These are phyloP conservation scores for Tortrix viridana DNA, from an alignment of 2,888 invertebrate genomes.

Conservation along the genomic window DNA sequence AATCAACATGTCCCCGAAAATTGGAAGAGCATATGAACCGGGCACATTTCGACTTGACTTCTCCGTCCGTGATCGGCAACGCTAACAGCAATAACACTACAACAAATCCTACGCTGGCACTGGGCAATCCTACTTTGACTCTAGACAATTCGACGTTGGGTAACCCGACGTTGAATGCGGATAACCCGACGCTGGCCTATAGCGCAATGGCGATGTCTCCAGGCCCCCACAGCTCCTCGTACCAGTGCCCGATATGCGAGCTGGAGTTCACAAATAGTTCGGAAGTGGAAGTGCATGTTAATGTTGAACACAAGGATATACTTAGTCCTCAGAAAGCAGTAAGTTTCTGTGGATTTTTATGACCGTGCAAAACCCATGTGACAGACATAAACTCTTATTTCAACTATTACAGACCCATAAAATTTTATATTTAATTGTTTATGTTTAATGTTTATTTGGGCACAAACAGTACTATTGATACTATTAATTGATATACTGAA, in stretches of 20 bases:
- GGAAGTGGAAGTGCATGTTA: slow-evolving; percentile 93
- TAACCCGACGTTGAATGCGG: slow-evolving; percentile 46
- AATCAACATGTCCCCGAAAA: slow-evolving; percentile 88
- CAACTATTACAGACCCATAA: too few relatives aligned
- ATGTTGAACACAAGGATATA: slow-evolving; percentile 92
- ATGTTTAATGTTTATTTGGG: too few relatives aligned
- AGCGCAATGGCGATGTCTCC: slow-evolving; percentile 78
- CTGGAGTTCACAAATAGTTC: slow-evolving; percentile 88
- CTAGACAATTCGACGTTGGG: slow-evolving; percentile 25
- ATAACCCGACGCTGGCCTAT: slow-evolving; percentile 56
- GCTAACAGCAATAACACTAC: slow-evolving; percentile 71
- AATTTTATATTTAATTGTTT: too few relatives aligned
- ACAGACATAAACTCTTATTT: too few relatives aligned
- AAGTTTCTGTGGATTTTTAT: slow-evolving; percentile 43
- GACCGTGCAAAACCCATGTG: background rate
- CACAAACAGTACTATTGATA: too few relatives aligned
- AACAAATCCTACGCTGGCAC: slow-evolving; percentile 61
- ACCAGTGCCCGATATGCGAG: slow-evolving; percentile 91
- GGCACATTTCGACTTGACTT: slow-evolving; percentile 92
- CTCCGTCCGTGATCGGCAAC: slow-evolving; percentile 85
- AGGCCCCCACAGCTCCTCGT: slow-evolving; percentile 78
- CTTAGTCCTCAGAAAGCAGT: slow-evolving; percentile 86
- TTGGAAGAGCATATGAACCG: slow-evolving; percentile 93
- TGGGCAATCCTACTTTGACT: slow-evolving; percentile 42
- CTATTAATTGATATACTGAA: too few relatives aligned